Base-by-base conservation (phyloP, 2,888 invertebrate genomes). In the Sarcophaga subvicina region DNA sequence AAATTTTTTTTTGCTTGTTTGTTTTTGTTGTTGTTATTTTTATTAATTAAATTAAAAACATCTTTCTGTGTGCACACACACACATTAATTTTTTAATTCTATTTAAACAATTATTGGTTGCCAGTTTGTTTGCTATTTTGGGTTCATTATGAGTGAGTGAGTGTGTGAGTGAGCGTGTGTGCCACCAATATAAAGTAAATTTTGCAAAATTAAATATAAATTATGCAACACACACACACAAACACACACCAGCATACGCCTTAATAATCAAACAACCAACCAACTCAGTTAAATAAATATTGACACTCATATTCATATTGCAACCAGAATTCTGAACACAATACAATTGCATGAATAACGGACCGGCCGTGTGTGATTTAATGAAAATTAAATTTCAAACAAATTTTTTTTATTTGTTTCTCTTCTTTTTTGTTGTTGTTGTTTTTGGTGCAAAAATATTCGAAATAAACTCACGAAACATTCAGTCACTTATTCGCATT, bases 371-470 rank as follows among this genome's bases (percentile, higher is more conserved):
- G 37, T 64, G 72, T 87, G 83, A 88, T 88, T 83, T 77, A 89
- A 89, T 88, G 82, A 89, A 89, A 88, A 78, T 88, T 85, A 72
- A 85, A 85, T 82, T 87, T 77, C 89, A 88, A 86, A 85, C 22
- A 22, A 88, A 83, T 87, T 84, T 80, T 87, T 69, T 67, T 20
- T 66, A 75, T 60, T 78, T 83, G 77, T 77, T 82, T 77, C 71
- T 49, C 22, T 22, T 22, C 22, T 22, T 22, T 22, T 22, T 22
- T 22, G 22, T 22, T 22, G 22, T 14, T 49, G 12, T 54, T 54
- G 12, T 54, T 54, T 54, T 54, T 12, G 14, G 17, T 70, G 70
- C 70, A 8, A 22, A 22, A 22, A 22, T 22, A 22, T 22, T 22
- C 22, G 22, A 49, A 70, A 49, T 70, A 4, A 49, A 70, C 70